These are phyloP conservation scores for Spialia ferax DNA, from an alignment of 2,888 invertebrate species.

Conservation along the genomic window DNA sequence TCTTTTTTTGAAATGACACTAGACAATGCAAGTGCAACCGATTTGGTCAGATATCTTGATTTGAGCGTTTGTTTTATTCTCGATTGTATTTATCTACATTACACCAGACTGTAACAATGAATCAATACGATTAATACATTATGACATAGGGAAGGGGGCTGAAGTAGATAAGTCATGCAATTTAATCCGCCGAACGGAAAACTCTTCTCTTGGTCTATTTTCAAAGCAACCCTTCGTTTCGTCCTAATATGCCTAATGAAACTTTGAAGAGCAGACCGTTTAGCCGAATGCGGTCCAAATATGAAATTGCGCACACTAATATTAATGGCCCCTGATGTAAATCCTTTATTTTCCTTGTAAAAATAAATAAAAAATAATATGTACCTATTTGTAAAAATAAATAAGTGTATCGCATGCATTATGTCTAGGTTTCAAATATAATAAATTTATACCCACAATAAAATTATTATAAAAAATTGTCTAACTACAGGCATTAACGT, in stretches of 20 bases:
- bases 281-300: not conserved
- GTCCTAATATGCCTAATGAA: slow-evolving; percentile 11
- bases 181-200: slow-evolving; percentile 8
- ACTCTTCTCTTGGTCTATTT: slow-evolving; percentile 13
- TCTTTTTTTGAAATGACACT: no score
- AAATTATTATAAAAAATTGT: no score
- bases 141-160: not conserved
- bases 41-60: no score
- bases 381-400: not conserved
- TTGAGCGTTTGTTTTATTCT: no score
- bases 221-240: slow-evolving; percentile 26
- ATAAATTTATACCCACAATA: no score
- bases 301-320: not conserved
- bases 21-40: no score
- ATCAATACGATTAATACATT: not conserved
- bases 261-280: slow-evolving; percentile 10
- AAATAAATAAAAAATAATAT: not conserved
- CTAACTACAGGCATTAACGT: no score
- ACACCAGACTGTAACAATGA: not conserved
- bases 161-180: slow-evolving; percentile 20
- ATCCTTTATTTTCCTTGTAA: not conserved
- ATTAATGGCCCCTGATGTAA: not conserved
- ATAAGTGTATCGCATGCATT: no score
- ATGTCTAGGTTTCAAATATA: no score
- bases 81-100: no score